Base-by-base conservation (phyloP, 2,113 vertebrate genomes). In the Myocastor coypus region DNA sequence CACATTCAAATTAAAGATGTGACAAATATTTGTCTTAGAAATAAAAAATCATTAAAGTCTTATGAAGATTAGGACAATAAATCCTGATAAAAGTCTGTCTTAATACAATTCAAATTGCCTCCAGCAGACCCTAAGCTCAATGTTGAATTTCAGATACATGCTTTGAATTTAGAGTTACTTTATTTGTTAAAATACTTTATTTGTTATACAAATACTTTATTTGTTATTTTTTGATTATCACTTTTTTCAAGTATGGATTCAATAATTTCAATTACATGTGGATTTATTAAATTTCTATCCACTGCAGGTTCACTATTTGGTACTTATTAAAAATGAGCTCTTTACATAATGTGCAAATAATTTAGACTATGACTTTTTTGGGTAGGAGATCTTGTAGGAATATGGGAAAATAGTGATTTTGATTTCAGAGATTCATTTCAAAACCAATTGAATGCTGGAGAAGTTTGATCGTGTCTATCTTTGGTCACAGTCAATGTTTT, bases 381-480 rank as follows among this genome's bases (percentile, higher is more conserved):
- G 14, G 11, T 30, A 87, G 83, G 34, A 55, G 28, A 59, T 37
- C 11, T 86, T 82, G 40, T 30, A 95, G 50, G 32, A 91, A 55
- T 11, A 75, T 22, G 92, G 94, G 96, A 34, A 17, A 77, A 68
- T 42, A 61, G 37, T 83, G 61, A 83, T 81, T 92, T 78, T 81
- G 4, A 73, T 69, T 75, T n/a, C 37, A 59, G 20, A 4, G 89
- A 24, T 81, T 75, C 55, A 42, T 73, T 80, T 89, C 19, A 46
- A 42, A 89, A 11, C 12, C 50, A 50, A 32, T 32, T 80, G 69
- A 59, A 91, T 81, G n/a, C 42, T n/a, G 24, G n/a, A 83, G 61
- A 83, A 34, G 73, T 37, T 91, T 22, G 16, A 34, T 69, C 71
- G n/a, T 95, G 71, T 93, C 81, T 90, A 32, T 85, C 59, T 92